Conservation (phyloP, 2,113 vertebrate species). For the Zosterops borbonicus region DNA sequence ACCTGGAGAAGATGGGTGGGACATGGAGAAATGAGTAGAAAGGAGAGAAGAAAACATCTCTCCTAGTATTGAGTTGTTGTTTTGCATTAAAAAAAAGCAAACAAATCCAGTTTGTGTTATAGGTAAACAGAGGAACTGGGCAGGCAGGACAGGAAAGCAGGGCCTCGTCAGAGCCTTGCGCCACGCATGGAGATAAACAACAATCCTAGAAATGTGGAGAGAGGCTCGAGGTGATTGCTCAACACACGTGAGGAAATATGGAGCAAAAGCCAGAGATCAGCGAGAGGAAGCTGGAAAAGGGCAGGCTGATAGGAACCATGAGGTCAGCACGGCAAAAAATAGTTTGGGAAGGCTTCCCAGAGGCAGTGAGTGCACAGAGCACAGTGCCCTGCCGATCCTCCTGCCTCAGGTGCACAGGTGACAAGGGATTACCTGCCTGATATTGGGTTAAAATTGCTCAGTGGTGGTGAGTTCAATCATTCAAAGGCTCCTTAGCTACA, state of each 20-base stretch:
- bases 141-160: constrained; percentile 42
- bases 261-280: constrained; percentile 42
- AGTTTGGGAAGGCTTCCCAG: constrained; percentile 15
- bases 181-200: not conserved
- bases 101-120: not conserved
- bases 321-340: constrained; percentile 35
- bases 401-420: not conserved
- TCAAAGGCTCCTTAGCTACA: not conserved
- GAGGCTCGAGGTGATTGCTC: constrained; percentile 54
- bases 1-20: not conserved
- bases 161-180: not conserved
- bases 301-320: constrained; percentile 31
- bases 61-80: not conserved
- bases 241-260: not conserved
- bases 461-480: not conserved
- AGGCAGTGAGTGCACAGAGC: not conserved
- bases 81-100: not conserved
- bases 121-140: constrained; percentile 51
- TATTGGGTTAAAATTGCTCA: not conserved
- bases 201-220: constrained; percentile 47
- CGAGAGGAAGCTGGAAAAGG: constrained; percentile 56
- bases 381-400: not conserved
- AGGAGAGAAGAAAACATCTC: not conserved
- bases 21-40: not conserved
- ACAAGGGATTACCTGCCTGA: not conserved